These are phyloP conservation scores for Pipra filicauda DNA, from an alignment of 2,113 vertebrate genomes.

Conservation along the genomic window DNA sequence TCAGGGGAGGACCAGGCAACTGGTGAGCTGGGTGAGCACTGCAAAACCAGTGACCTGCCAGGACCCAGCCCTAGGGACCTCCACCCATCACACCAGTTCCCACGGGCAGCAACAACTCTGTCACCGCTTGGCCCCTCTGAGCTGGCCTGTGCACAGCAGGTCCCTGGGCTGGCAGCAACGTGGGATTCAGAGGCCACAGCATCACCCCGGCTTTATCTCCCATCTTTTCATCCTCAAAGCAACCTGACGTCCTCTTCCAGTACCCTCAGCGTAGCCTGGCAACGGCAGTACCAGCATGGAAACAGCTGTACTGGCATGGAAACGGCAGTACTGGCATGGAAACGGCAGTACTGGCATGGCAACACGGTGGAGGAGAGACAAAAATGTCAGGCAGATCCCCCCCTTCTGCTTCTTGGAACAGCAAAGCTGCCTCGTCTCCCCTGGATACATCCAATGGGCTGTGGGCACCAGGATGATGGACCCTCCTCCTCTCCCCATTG, in stretches of 20 bases:
- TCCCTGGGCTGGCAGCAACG: not conserved
- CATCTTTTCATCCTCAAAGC: not conserved
- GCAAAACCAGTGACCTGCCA: not conserved
- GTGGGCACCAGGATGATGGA: rapidly evolving
- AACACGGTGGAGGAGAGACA: not conserved
- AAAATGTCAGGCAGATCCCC: not conserved
- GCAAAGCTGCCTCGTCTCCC: not conserved
- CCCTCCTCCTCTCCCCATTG: not conserved
- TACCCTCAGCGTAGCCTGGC: not conserved
- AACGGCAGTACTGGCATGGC: not conserved
- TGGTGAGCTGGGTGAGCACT: not conserved
- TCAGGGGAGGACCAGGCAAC: rapidly evolving
- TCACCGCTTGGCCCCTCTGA: not conserved
- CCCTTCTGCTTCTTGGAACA: not conserved
- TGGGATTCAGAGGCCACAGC: not conserved
- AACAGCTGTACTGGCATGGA: conserved; percentile 9
- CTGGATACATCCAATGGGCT: not conserved
- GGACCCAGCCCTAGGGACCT: not conserved
- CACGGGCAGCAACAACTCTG: rapidly evolving
- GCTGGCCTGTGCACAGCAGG: rapidly evolving
- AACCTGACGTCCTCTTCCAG: not conserved
- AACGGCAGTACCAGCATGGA: conserved; percentile 7
- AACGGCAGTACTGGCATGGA: not conserved
- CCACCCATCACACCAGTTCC: not conserved
- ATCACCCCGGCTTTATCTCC: not conserved